Base-by-base conservation (phyloP, 2,113 vertebrate species). In the Euleptes europaea region DNA sequence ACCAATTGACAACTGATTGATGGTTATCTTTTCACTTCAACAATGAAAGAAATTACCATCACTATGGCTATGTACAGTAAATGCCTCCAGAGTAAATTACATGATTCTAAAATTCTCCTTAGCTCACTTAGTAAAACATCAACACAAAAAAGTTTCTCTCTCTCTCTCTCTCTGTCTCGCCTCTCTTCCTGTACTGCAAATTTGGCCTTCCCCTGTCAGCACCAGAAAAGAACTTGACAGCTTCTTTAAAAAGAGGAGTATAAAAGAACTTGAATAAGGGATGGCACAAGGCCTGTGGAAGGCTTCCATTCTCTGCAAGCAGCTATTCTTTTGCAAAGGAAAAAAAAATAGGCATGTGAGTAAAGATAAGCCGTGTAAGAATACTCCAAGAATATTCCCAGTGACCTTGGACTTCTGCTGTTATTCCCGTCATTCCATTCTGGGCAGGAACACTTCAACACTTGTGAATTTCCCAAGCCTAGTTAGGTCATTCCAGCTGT, bases 1-100 rank as follows among this genome's bases (percentile, higher is more conserved):
- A 98, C 98, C 98, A 98, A 98, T 98, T 98, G 98, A 98, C 98
- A 99, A 97, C 97, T 99, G 98, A 99, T 98, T 99, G 98, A 99
- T 98, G 98, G 97, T 98, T 98, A 98, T 99, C 98, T 99, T 98
- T 97, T 97, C 97, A 97, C 97, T 97, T 97, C 92, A 95, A 99
- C 98, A 99, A 98, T 98, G 97, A 97, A 95, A 96, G 95, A 95
- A 98, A 99, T 99, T 99, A 98, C 98, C 98, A 99, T 99, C 97
- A 98, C 98, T 98, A 98, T 98, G 97, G 98, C 97, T 95, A 98
- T 97, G 97, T 99, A 99, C 98, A 98, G 98, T 99, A 98, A 98
- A 97, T 97, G 97, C 97, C 97, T 97, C 97, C 96, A 97, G 97
- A 98, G 97, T 99, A 99, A 99, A 99, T 99, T 98, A 99, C 98